Evolutionary conservation across 2,888 invertebrate species (phyloP).

Genomic region (Leucoma salicis): DNA sequence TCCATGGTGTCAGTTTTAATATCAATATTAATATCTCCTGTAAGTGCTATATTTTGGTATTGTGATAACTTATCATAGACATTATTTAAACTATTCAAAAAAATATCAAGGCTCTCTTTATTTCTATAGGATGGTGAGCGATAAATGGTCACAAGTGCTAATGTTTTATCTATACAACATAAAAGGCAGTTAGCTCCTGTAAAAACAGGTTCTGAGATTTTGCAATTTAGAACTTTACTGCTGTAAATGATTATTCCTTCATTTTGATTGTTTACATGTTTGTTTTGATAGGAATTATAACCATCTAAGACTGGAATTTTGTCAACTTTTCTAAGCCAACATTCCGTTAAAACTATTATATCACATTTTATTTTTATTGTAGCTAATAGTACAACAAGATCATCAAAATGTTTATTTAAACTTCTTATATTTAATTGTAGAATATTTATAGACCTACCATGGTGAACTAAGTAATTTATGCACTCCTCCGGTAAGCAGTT

Average conservation of each 20-base stretch:
- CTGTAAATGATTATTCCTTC: neutral
- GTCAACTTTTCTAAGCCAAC: neutral
- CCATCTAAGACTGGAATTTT: neutral
- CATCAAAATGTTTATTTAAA: neutral
- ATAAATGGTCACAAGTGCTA: neutral
- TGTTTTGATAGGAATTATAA: neutral
- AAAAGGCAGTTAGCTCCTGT: neutral
- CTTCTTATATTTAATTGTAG: neutral
- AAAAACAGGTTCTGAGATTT: neutral
- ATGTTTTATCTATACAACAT: neutral
- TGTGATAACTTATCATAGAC: neutral
- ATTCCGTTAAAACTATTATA: neutral
- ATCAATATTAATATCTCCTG: neutral
- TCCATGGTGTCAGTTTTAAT: neutral
- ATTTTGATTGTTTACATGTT: neutral
- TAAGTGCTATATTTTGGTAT: neutral
- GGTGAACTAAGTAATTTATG: too few relatives aligned
- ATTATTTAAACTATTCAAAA: neutral
- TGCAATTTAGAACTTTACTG: neutral
- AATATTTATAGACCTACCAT: too few relatives aligned
- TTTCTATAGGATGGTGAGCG: neutral
- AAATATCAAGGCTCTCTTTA: neutral
- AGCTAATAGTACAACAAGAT: neutral
- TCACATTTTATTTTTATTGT: neutral
- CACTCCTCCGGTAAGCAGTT: too few relatives aligned